Evolutionary conservation across 2,888 invertebrate genomes (phyloP).

Genomic region (Phyto melanocephala): DNA sequence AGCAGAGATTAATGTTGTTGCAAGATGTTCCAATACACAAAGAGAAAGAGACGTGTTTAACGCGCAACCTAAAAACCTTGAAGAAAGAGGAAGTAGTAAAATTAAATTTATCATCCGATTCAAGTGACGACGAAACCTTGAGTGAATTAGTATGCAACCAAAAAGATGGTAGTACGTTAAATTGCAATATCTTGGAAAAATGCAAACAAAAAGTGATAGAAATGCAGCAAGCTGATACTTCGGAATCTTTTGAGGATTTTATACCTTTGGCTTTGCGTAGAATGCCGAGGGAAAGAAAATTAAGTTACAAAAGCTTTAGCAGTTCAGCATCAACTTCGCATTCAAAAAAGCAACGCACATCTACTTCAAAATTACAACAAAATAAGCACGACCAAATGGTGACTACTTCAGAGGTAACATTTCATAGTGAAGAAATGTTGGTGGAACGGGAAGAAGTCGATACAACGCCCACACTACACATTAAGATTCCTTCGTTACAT

Average conservation of each 20-base stretch:
- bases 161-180: background rate
- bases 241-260: background rate
- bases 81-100: background rate
- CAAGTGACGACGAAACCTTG: conserved; percentile 42
- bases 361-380: background rate
- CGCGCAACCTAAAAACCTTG: background rate
- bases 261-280: conserved; percentile 41
- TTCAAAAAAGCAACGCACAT: background rate
- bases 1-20: conserved; percentile 20
- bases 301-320: conserved; percentile 34
- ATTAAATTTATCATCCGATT: conserved; percentile 36
- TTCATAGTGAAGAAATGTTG: conserved; percentile 26
- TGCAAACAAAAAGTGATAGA: background rate
- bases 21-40: conserved; percentile 11
- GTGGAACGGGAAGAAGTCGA: conserved; percentile 28
- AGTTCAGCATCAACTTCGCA: conserved; percentile 26
- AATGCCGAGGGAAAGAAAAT: conserved; percentile 43
- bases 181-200: background rate
- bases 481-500: conserved; percentile 52
- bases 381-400: background rate
- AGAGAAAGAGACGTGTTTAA: background rate
- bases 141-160: background rate
- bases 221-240: background rate
- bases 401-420: conserved; percentile 12
- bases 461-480: conserved; percentile 39